Conservation (phyloP, 2,113 vertebrate species). For the Neogale vison region DNA sequence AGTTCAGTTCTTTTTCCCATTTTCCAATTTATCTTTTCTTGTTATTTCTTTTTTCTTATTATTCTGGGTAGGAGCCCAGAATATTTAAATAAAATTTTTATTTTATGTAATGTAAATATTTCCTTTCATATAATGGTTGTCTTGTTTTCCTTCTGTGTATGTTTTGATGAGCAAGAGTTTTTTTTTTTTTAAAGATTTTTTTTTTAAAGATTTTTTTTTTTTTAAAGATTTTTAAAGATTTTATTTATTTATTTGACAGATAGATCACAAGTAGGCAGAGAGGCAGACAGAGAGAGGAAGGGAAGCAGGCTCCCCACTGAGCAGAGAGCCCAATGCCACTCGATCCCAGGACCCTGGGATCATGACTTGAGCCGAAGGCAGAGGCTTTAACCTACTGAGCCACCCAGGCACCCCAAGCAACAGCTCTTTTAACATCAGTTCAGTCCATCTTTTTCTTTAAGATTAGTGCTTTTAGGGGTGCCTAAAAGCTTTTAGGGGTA, state of each 20-base stretch:
- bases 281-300: too few relatives aligned
- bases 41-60: neutral
- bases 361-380: too few relatives aligned
- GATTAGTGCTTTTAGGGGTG: neutral
- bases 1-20: neutral
- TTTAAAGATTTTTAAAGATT: too few relatives aligned
- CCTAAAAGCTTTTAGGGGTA: too few relatives aligned
- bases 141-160: neutral
- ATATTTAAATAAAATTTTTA: neutral
- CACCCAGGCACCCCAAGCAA: neutral
- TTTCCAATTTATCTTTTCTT: neutral
- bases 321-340: too few relatives aligned
- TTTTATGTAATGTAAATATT: neutral
- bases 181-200: neutral
- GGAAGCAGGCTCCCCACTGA: too few relatives aligned
- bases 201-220: too few relatives aligned
- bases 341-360: too few relatives aligned
- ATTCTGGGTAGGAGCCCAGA: neutral
- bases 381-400: too few relatives aligned
- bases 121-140: neutral
- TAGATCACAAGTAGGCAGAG: too few relatives aligned
- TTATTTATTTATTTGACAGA: too few relatives aligned
- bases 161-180: neutral
- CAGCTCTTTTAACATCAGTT: neutral
- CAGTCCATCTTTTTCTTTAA: neutral